These are phyloP conservation scores for Microcebus ravelobensis DNA, from an alignment of 2,113 vertebrate genomes.

Conservation along the genomic window DNA sequence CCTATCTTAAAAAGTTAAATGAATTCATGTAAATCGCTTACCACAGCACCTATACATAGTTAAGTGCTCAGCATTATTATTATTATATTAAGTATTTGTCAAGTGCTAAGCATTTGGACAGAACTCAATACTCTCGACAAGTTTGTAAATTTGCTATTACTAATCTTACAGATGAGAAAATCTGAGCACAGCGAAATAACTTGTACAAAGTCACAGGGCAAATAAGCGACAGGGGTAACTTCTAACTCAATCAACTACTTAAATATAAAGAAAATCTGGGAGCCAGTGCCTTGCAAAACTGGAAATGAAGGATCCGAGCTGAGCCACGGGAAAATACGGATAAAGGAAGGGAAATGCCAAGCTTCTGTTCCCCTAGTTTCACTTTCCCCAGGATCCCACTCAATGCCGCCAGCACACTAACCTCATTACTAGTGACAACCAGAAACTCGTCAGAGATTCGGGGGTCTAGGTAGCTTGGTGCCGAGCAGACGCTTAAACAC, in stretches of 20 bases:
- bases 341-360: background rate
- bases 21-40: background rate
- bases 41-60: background rate
- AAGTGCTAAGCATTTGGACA: background rate
- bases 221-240: background rate
- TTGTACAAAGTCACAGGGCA: conserved; percentile 9
- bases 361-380: background rate
- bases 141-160: background rate
- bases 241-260: background rate
- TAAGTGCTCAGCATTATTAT: background rate
- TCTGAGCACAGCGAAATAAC: background rate
- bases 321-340: background rate
- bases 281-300: background rate
- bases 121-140: conserved; percentile 7
- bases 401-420: background rate
- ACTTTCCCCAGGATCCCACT: background rate
- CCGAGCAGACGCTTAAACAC: background rate
- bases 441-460: background rate
- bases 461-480: background rate
- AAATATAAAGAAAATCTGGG: background rate
- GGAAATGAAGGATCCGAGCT: background rate
- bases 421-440: background rate
- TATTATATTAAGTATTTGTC: background rate
- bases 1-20: background rate
- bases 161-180: conserved; percentile 26